phyloP scores from a whole-genome alignment of 1,140 invertebrate genomes.

The Venustaconcha ellipsiformis region DNA sequence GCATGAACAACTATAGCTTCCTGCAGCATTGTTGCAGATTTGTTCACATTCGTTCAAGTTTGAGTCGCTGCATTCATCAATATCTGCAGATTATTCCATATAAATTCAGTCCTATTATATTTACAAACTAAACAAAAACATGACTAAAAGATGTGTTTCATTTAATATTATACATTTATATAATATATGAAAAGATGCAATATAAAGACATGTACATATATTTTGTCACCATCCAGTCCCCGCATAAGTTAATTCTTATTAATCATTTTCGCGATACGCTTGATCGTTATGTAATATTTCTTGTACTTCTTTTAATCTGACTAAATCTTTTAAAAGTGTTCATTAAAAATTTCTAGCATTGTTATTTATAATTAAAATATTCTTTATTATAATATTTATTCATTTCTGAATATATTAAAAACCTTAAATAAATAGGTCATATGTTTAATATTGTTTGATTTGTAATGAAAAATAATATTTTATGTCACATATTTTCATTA shows the following conservation, averaged over 20 bases:
- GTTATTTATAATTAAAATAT: not conserved
- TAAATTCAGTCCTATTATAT: not conserved
- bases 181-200: too few species aligned
- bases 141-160: too few species aligned
- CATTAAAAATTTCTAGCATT: too few species aligned
- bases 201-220: not conserved
- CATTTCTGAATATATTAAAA: slow-evolving; percentile 1
- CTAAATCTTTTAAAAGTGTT: too few species aligned
- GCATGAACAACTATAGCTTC: slow-evolving; percentile 31
- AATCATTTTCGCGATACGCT: too few species aligned
- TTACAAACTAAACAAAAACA: not conserved
- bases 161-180: not conserved
- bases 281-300: too few species aligned
- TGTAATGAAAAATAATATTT: not conserved
- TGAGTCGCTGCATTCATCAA: slow-evolving; percentile 30
- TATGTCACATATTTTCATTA: not conserved
- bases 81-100: slow-evolving; percentile 28
- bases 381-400: not conserved
- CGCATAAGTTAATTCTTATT: not conserved
- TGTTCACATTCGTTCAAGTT: slow-evolving; percentile 24
- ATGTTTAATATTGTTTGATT: not conserved
- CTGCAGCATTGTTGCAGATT: slow-evolving; percentile 24
- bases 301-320: too few species aligned
- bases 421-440: not conserved
- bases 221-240: not conserved